Conservation (phyloP, 2,888 invertebrate genomes). For the Thumatha senex region DNA sequence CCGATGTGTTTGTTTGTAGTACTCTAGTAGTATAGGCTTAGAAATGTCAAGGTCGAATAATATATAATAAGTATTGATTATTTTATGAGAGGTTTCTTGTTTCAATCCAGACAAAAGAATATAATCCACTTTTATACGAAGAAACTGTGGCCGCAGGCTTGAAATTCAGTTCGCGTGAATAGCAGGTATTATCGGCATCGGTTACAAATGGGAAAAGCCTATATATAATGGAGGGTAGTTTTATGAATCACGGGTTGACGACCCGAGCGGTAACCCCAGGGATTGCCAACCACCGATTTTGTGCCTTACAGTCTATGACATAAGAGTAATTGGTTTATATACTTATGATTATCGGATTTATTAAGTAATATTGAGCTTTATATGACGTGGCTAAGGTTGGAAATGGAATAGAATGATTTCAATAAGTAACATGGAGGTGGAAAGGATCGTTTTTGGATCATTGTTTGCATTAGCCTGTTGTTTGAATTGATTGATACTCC, state of each 20-base stretch:
- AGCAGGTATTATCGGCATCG: conserved; percentile 41
- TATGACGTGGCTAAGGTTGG: conserved; percentile 4
- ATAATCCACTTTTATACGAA: too few relatives aligned
- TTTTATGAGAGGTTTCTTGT: too few relatives aligned
- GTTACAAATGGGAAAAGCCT: conserved; percentile 58
- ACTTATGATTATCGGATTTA: conserved; percentile 14
- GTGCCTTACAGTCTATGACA: conserved; percentile 22
- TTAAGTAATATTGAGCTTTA: conserved; percentile 18
- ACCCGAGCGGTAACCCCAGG: conserved; percentile 57
- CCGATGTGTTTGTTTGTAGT: too few relatives aligned
- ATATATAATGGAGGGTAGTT: conserved; percentile 59
- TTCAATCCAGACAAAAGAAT: too few relatives aligned
- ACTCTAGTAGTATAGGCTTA: too few relatives aligned
- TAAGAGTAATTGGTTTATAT: conserved; percentile 25
- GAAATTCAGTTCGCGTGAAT: conserved; percentile 40
- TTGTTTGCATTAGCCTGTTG: conserved; percentile 24
- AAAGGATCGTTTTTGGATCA: conserved; percentile 28
- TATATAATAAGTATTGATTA: too few relatives aligned
- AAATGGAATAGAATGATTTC: conserved; percentile 7
- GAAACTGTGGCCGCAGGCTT: not conserved
- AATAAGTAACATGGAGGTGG: conserved; percentile 6
- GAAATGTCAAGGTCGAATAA: too few relatives aligned
- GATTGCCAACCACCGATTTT: conserved; percentile 18
- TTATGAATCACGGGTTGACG: conserved; percentile 64
- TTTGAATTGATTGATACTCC: conserved; percentile 26